These are phyloP conservation scores for Mechanitis messenoides DNA, from an alignment of 2,888 invertebrate genomes.

Conservation along the genomic window DNA sequence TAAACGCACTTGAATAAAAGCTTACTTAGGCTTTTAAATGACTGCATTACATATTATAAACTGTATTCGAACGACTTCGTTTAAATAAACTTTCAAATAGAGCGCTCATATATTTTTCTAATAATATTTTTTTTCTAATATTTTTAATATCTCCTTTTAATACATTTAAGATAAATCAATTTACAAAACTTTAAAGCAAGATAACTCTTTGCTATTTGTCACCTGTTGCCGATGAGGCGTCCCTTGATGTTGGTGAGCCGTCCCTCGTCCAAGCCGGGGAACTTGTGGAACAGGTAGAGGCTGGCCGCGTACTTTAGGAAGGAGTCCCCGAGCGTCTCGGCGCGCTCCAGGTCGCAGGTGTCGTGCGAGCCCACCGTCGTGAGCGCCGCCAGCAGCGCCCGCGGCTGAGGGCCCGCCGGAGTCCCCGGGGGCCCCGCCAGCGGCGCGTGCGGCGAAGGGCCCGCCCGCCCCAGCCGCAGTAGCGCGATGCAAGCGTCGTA, in stretches of 20 bases:
- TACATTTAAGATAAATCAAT: too few relatives aligned
- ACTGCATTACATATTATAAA: too few relatives aligned
- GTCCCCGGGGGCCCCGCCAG: constrained; percentile 55
- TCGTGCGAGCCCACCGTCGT: constrained; percentile 85
- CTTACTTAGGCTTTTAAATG: too few relatives aligned
- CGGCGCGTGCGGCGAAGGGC: constrained; percentile 68
- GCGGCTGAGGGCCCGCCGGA: constrained; percentile 67
- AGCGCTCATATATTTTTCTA: too few relatives aligned
- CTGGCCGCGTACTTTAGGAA: constrained; percentile 88
- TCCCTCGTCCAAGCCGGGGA: constrained; percentile 84
- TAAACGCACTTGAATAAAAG: too few relatives aligned
- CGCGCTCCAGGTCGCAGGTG: constrained; percentile 85
- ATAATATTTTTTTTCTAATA: too few relatives aligned
- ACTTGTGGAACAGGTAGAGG: constrained; percentile 82
- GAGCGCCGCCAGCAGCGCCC: constrained; percentile 77
- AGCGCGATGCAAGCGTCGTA: constrained; percentile 52
- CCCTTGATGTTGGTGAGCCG: constrained; percentile 84
- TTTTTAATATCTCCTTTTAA: too few relatives aligned
- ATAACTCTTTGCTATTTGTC: too few relatives aligned
- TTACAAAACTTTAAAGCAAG: too few relatives aligned
- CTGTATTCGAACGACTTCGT: too few relatives aligned
- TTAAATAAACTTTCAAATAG: too few relatives aligned
- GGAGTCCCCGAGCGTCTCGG: constrained; percentile 93
- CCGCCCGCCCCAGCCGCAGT: constrained; percentile 35
- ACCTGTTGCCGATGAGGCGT: constrained; percentile 86